Evolutionary conservation across 2,797 vertebrate genomes (phyloP).

Genomic region (Mareca penelope): DNA sequence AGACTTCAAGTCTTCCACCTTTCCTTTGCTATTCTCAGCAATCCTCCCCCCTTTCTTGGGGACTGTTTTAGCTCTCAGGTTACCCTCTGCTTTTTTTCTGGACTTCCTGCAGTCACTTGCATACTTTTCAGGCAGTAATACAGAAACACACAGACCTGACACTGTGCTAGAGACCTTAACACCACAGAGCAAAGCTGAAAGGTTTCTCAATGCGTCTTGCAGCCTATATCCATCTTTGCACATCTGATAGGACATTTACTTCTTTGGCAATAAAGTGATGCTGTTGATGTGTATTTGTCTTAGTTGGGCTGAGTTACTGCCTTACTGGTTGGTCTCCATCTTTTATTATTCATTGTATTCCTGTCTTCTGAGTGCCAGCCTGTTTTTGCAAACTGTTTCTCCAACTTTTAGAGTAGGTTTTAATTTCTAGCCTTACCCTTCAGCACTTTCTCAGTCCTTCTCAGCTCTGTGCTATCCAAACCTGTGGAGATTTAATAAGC

Average conservation of each 20-base stretch:
- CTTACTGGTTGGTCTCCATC: not conserved
- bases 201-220: not conserved
- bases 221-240: not conserved
- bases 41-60: not conserved
- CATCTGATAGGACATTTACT: not conserved
- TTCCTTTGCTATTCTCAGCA: not conserved
- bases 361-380: not conserved
- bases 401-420: not conserved
- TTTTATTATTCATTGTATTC: not conserved
- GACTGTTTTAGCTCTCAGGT: not conserved
- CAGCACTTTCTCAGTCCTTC: not conserved
- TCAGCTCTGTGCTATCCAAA: not conserved
- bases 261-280: not conserved
- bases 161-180: not conserved
- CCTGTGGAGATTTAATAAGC: not conserved
- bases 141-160: not conserved
- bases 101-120: fast-evolving
- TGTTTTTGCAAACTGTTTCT: not conserved
- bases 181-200: fast-evolving
- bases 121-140: fast-evolving
- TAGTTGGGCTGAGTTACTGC: not conserved
- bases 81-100: not conserved
- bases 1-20: not conserved
- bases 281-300: not conserved
- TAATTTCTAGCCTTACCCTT: not conserved